These are phyloP conservation scores for Hyperoplus lanceolatus DNA, from an alignment of 2,797 vertebrate species.

Conservation along the genomic window DNA sequence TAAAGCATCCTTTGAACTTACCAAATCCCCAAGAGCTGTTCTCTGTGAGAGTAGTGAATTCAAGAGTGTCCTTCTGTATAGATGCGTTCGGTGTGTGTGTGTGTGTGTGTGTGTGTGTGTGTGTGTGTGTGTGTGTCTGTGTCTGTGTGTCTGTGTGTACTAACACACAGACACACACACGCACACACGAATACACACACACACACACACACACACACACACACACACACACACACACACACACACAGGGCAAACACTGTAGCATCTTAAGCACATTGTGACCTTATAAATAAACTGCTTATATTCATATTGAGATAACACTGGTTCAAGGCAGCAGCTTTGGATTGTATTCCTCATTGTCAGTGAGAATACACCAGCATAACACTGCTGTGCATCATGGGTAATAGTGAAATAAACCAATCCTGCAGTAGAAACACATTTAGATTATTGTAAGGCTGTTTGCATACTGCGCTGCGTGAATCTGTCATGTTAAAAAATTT, in stretches of 20 bases:
- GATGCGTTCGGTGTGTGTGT: too few species aligned
- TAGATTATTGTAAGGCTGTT: not conserved
- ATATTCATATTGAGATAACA: conserved; percentile 28
- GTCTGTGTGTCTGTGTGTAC: conserved; percentile 35
- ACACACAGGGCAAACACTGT: not conserved
- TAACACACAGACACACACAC: too few species aligned
- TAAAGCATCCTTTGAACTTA: conserved; percentile 74
- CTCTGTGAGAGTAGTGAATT: not conserved
- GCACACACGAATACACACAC: not conserved
- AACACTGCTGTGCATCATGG: not conserved
- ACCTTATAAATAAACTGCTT: conserved; percentile 36
- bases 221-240: conserved; percentile 18
- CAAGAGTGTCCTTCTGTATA: too few species aligned
- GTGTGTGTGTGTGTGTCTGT: not conserved
- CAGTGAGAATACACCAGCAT: not conserved
- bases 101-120: conserved; percentile 6
- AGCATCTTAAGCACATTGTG: conserved; percentile 5
- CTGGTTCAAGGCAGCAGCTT: conserved; percentile 9
- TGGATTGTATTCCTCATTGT: conserved; percentile 19
- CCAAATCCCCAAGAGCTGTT: conserved; percentile 57
- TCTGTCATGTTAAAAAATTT: not conserved
- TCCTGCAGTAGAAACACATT: not conserved
- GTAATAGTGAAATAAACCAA: not conserved
- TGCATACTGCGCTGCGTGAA: conserved; percentile 9
- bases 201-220: not conserved